Conservation (phyloP, 2,888 invertebrate species). For the Polia nebulosa region DNA sequence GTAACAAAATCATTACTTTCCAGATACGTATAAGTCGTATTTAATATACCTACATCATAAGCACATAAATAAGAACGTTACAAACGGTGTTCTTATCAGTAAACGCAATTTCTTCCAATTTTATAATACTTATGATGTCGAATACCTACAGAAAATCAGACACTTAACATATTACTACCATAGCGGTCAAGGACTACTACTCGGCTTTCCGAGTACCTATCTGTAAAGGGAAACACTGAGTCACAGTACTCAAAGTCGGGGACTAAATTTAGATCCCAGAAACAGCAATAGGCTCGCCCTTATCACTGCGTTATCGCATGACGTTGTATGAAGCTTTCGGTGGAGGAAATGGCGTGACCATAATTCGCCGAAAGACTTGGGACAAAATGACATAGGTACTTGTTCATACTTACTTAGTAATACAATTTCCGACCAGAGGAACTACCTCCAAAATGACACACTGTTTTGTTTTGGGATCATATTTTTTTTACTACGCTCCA, state of each 20-base stretch:
- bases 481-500: neutral
- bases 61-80: neutral
- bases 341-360: neutral
- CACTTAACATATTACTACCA: neutral
- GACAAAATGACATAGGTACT: neutral
- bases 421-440: neutral
- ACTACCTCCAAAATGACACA: neutral
- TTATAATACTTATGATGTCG: too few relatives aligned
- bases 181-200: neutral
- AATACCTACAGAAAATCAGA: neutral
- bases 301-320: neutral
- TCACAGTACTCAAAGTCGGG: slow-evolving; percentile 1
- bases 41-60: neutral
- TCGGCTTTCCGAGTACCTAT: neutral
- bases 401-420: too few relatives aligned
- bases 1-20: neutral
- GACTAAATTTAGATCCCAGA: slow-evolving; percentile 8
- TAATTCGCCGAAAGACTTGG: slow-evolving; percentile 21
- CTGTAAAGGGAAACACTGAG: neutral
- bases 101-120: neutral
- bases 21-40: neutral
- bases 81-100: neutral
- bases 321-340: neutral
- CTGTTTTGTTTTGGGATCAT: neutral
- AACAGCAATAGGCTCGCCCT: slow-evolving; percentile 2